Base-by-base conservation (phyloP, 1,140 invertebrate genomes). In the Drosophila insularis region DNA sequence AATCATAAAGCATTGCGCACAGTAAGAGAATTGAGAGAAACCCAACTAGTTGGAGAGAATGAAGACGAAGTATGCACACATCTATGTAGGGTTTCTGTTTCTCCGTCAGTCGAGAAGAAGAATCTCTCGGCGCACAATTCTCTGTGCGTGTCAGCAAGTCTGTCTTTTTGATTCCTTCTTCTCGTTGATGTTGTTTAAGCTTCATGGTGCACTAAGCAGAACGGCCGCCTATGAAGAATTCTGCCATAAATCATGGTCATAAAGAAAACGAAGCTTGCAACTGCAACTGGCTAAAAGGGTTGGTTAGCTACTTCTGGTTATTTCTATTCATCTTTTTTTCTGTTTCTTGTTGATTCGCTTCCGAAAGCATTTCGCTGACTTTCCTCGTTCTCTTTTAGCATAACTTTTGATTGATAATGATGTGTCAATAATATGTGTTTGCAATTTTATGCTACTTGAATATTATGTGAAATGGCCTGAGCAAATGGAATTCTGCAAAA, bases 201-300 rank as follows among this genome's bases (percentile, higher is more conserved):
- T 46, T 61, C 62, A 19, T 69, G 66, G 68, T 67, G 82, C 69
- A 59, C 78, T 70, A 89, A 90, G 78, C 85, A 89, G 81, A 89
- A 89, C 85, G 85, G 85, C 85, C 85, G 81, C 85, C 86, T 89
- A 90, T 76, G 85, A 86, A 90, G 85, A 89, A 89, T 90, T 79
- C 75, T 80, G 73, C 76, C 76, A 87, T 87, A 87, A 87, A 89
- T 87, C 82, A 87, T 80, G 77, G 85, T 67, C 79, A 84, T 87
- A 81, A 87, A 87, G 43, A 50, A 50, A 50, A 82, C 72, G 74
- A 68, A 68, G 72, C 74, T 77, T 50, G 74, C 75, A 84, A 63
- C 43, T 17, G 7, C 43, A 46, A 46, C 43, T 46, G 19, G 43
- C n/a, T 43, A 7, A n/a, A 46, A 46, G 43, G 43, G 43, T 21